Evolutionary conservation across 1,140 invertebrate genomes (phyloP), one percentile per base, ranked within the genome.

Genomic region (Drosophila pseudoobscura): DNA sequence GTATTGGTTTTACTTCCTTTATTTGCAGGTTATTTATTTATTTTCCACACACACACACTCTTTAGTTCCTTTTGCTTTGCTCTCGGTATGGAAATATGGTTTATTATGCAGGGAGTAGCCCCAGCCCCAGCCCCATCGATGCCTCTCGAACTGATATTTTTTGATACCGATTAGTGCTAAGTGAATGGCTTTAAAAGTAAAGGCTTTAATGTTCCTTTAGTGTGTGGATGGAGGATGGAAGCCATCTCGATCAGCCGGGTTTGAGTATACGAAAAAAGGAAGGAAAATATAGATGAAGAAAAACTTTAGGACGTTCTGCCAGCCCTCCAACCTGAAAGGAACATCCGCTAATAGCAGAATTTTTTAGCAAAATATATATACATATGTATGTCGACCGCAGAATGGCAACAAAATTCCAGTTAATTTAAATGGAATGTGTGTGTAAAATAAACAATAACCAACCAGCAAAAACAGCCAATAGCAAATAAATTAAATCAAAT

Each of bases 391-490:
- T 60, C 20, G 31, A 58, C 44, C 54, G 68, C 43, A 15, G 20
- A 55, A 63, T 46, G 24, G 61, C 59, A 35, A 59, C 62, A 60
- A 68, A 75, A 57, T 55, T 26, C 51, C 62, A 76, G 75, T 84
- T 84, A 65, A 84, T 79, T 79, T 84, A 72, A 84, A 79, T 63
- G 49, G 44, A 45, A 54, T 71, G 55, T 75, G 9, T 75, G 35
- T 39, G 60, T 65, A 75, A 75, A 71, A 71, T 52, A 73, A 77
- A 69, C 56, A 80, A 68, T 55, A 76, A 56, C 26, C 62, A 61
- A 29, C 29, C 55, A 29, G 54, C 24, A 52, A 24, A 39, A 68
- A 57, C 26, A 44, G n/a, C 52, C 49, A 29, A 11, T 13, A 13
- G 35, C 35, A 39, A 39, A 39, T 39, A 39, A 62, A 62, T 64